Percentiles rank a stretch among this genome's conserved stretches.
Conservation (phyloP, 2,797 vertebrate genomes). For the Pseudomugil tenellus region DNA sequence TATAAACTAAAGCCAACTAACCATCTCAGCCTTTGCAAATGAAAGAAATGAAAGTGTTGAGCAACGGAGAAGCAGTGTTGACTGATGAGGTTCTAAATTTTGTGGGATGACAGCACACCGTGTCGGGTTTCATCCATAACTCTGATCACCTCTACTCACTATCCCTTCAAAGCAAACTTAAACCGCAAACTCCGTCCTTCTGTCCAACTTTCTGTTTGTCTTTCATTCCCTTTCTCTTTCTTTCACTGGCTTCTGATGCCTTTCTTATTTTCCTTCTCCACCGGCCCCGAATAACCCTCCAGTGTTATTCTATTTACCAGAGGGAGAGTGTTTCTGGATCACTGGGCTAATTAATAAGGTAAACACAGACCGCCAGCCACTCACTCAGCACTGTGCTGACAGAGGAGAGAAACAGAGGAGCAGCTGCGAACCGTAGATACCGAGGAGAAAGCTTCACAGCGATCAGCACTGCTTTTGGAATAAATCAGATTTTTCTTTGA, state of each 20-base stretch:
- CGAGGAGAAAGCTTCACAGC: neutral
- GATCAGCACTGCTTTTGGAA: neutral
- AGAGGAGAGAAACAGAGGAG: conserved; percentile 39
- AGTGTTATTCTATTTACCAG: conserved; percentile 72
- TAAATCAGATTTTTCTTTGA: neutral
- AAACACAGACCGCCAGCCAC: conserved; percentile 65
- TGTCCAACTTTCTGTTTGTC: neutral
- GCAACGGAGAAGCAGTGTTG: conserved; percentile 20
- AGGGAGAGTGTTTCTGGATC: conserved; percentile 77
- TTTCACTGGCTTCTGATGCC: conserved; percentile 4
- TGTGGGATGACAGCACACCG: conserved; percentile 35
- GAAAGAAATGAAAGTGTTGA: neutral
- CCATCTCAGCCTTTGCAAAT: neutral
- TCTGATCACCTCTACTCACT: conserved; percentile 36
- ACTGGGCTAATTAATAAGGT: conserved; percentile 79
- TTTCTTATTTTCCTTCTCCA: conserved; percentile 38
- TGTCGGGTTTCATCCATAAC: conserved; percentile 37
- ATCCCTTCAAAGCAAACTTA: conserved; percentile 30
- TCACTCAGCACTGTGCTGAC: conserved; percentile 66
- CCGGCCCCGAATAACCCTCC: conserved; percentile 50
- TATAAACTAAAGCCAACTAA: neutral
- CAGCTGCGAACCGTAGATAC: conserved; percentile 24
- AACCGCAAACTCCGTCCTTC: neutral
- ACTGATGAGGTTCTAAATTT: conserved; percentile 52
- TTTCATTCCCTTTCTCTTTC: neutral